phyloP scores from a whole-genome alignment of 2,888 invertebrate species.

The Cerceris ruficornis region DNA sequence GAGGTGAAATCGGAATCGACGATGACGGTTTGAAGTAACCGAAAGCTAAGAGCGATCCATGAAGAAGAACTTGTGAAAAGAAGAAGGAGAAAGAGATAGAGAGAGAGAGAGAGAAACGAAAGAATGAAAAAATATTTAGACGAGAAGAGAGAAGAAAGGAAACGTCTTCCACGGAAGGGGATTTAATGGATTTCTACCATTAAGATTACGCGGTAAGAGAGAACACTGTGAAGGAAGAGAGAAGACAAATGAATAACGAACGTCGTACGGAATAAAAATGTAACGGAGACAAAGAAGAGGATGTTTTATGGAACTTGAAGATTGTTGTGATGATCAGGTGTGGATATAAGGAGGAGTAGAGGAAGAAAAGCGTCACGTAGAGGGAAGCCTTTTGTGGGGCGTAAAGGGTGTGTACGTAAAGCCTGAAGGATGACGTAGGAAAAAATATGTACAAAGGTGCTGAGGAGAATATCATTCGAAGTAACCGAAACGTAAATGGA shows the following conservation, averaged over 20 bases:
- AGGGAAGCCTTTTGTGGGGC: constrained; percentile 10
- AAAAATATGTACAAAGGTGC: not conserved
- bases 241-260: constrained; percentile 52
- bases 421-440: constrained; percentile 38
- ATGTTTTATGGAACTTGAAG: constrained; percentile 48
- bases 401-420: constrained; percentile 22
- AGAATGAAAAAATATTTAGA: constrained; percentile 24
- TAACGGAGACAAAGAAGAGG: constrained; percentile 40
- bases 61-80: not conserved
- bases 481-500: constrained; percentile 6
- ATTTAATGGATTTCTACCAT: constrained; percentile 57
- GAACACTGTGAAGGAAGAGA: constrained; percentile 16
- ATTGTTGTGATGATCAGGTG: constrained; percentile 52
- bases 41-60: not conserved
- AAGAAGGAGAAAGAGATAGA: not conserved
- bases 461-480: constrained; percentile 5
- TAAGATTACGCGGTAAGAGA: constrained; percentile 47
- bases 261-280: constrained; percentile 51
- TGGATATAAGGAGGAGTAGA: not conserved
- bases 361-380: constrained; percentile 44
- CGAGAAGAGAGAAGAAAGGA: constrained; percentile 17
- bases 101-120: not conserved
- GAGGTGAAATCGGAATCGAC: not conserved
- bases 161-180: constrained; percentile 8
- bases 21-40: not conserved